These are phyloP conservation scores for Acrossocheilus fasciatus DNA, from an alignment of 2,797 vertebrate species.

Conservation along the genomic window DNA sequence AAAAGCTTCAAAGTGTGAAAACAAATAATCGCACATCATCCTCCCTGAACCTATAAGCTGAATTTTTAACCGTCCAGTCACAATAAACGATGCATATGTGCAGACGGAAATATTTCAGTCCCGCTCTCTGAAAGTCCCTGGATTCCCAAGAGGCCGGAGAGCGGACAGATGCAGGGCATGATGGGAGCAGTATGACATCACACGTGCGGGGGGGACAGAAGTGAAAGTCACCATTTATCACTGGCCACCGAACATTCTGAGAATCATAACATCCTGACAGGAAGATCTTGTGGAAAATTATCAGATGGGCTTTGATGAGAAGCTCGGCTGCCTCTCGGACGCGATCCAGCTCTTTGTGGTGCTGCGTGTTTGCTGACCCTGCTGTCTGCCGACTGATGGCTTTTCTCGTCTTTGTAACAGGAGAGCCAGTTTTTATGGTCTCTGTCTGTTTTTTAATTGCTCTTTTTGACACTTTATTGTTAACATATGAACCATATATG, in stretches of 20 bases:
- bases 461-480: conserved; percentile 7
- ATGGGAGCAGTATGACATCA: conserved; percentile 87
- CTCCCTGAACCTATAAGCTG: background rate
- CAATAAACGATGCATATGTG: background rate
- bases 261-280: conserved; percentile 99
- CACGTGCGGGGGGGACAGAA: conserved; percentile 66
- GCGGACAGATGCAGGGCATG: background rate
- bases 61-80: background rate
- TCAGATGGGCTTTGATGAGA: conserved; percentile 92
- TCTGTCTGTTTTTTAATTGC: conserved; percentile 59
- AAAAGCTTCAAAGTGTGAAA: background rate
- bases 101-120: conserved; percentile 1
- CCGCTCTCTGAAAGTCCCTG: conserved; percentile 1
- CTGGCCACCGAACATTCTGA: conserved; percentile 89
- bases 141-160: background rate
- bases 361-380: conserved; percentile 39
- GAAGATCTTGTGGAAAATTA: conserved; percentile 97
- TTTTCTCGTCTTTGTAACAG: background rate
- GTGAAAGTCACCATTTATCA: conserved; percentile 87
- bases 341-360: conserved; percentile 66
- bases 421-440: conserved; percentile 57
- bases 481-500: background rate
- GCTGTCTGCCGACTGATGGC: background rate
- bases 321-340: conserved; percentile 76
- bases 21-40: background rate